Evolutionary conservation across 1,140 invertebrate genomes (phyloP), one percentile per base, ranked within the genome.

Genomic region (Linepithema humile): DNA sequence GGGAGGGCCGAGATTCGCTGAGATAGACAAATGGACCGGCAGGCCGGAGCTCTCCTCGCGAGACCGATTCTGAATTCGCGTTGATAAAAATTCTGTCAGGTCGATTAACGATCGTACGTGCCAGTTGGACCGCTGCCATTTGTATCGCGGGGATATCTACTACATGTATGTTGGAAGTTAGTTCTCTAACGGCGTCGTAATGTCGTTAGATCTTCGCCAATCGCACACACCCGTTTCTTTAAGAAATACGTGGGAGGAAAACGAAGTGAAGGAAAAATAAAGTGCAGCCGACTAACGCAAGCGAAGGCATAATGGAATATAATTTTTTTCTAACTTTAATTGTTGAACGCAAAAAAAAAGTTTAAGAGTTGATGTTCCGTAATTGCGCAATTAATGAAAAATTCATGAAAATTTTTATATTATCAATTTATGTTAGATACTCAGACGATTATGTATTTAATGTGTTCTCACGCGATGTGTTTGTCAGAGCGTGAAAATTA

Each of bases 41-140:
- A 83, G 70, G 12, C 10, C 17, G 10, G 57, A 64, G 73, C 57
- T 73, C 45, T 74, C 17, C 12, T 53, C 40, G 43, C 64, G 85
- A 67, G 67, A 86, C 57, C 43, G 35, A n/a, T 9, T 73, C 50
- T 48, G 48, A 83, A 75, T 74, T 53, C 57, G 74, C 60, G 64
- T 70, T 70, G 75, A 84, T 67, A 80, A 84, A 84, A 84, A 64
- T 84, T 84, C 75, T 65, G 60, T 84, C 82, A 65, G 74, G 50
- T 57, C 72, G 75, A 84, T 80, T 84, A 84, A 84, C 75, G 74
- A 82, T 48, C 45, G 60, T 70, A 84, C 74, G 83, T 84, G 83
- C 75, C 83, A 82, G 64, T 82, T 84, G 83, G 75, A 82, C 40
- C 55, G 50, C 23, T 80, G 83, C 83, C 83, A 84, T 80, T 82